Evolutionary conservation across 2,113 vertebrate species (phyloP).

Genomic region (Sula dactylatra): DNA sequence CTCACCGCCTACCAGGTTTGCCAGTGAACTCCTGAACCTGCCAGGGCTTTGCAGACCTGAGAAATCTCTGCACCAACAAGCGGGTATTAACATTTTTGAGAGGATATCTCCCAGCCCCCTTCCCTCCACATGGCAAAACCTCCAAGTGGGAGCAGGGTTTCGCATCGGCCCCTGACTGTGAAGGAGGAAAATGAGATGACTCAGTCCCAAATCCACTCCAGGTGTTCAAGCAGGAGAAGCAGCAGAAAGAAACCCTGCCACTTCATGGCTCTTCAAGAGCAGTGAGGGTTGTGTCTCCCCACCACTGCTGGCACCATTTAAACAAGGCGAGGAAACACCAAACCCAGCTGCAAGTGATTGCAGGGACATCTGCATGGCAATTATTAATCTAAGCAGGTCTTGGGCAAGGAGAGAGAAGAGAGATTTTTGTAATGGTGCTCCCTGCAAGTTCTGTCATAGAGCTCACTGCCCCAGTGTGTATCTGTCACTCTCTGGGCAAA

Average conservation of each 20-base stretch:
- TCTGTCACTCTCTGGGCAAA: background rate
- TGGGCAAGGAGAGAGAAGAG: background rate
- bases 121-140: background rate
- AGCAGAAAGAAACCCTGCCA: background rate
- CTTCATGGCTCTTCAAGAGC: background rate
- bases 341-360: background rate
- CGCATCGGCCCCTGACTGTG: accelerated
- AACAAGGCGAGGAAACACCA: background rate
- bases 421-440: background rate
- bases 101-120: slow-evolving; percentile 19
- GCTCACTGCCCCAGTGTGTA: accelerated
- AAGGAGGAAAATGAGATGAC: background rate
- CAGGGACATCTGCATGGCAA: background rate
- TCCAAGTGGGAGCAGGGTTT: background rate
- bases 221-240: background rate
- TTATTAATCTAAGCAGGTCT: background rate
- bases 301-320: background rate
- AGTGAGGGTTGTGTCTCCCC: accelerated
- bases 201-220: background rate
- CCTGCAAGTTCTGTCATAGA: background rate
- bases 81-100: slow-evolving; percentile 40
- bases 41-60: background rate
- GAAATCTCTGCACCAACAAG: background rate
- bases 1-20: background rate
- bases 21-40: slow-evolving; percentile 25